These are phyloP conservation scores for Apodemia mormo DNA, from an alignment of 2,888 invertebrate genomes.

Conservation along the genomic window DNA sequence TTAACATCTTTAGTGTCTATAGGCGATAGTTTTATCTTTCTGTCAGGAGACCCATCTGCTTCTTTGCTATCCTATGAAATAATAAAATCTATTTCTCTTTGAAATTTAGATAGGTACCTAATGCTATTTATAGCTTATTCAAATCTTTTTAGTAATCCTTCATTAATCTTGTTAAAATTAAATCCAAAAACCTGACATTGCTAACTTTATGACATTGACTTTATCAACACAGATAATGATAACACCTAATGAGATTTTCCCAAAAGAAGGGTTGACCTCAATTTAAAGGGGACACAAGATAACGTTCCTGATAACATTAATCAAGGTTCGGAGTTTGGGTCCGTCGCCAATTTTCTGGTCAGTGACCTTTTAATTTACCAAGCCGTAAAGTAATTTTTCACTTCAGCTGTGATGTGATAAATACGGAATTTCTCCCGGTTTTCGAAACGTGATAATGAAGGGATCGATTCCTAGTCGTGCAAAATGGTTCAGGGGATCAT, in stretches of 20 bases:
- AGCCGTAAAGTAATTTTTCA: slow-evolving; percentile 68
- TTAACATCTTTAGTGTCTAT: no score
- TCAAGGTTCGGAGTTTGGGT: slow-evolving; percentile 65
- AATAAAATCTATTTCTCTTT: no score
- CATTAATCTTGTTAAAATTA: no score
- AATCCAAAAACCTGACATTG: background rate
- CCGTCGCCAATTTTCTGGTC: slow-evolving; percentile 73
- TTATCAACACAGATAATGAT: background rate
- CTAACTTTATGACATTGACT: background rate
- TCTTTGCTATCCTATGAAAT: no score
- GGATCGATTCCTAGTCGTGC: slow-evolving; percentile 22
- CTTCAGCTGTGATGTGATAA: slow-evolving; percentile 58
- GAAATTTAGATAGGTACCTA: no score
- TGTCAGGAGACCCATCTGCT: no score
- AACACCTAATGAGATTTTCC: slow-evolving; percentile 19
- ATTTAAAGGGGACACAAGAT: slow-evolving; percentile 66
- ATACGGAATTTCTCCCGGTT: slow-evolving; percentile 43
- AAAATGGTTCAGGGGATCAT: background rate
- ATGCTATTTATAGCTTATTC: no score
- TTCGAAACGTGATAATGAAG: slow-evolving; percentile 31
- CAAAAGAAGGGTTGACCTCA: slow-evolving; percentile 56
- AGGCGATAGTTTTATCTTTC: no score
- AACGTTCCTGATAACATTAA: slow-evolving; percentile 75
- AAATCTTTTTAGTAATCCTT: background rate
- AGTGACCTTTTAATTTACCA: slow-evolving; percentile 71